Percentiles rank a stretch among this genome's conserved stretches.
Evolutionary conservation across 2,888 invertebrate genomes (phyloP).

Genomic region (Hoplodrina blanda): DNA sequence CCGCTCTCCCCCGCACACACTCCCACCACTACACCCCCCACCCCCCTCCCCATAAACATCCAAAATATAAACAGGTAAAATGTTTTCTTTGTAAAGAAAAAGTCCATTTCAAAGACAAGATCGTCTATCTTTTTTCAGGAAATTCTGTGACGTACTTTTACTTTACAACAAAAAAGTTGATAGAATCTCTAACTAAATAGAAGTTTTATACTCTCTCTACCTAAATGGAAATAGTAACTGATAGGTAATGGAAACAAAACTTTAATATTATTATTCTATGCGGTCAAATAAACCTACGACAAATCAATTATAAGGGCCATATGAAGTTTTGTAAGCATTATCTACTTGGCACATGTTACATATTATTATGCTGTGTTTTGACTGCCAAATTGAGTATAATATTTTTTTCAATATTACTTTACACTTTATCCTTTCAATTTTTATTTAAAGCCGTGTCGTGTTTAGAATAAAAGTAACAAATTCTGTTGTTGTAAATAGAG

Average conservation of each 20-base stretch:
- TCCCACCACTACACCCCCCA: constrained; percentile 62
- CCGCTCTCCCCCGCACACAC: constrained; percentile 64
- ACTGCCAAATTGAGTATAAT: not conserved
- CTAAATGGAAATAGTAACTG: constrained; percentile 22
- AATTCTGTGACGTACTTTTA: constrained; percentile 66
- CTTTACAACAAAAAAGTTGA: constrained; percentile 55
- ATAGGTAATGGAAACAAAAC: constrained; percentile 11
- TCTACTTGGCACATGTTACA: not conserved
- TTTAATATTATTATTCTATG: not conserved
- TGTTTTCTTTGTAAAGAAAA: constrained; percentile 83
- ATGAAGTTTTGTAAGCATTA: constrained; percentile 15
- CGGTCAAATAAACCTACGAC: constrained; percentile 2
- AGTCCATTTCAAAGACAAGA: constrained; percentile 82
- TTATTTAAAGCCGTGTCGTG: not conserved
- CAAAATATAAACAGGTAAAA: constrained; percentile 87
- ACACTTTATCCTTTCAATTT: not conserved
- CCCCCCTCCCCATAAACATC: constrained; percentile 75
- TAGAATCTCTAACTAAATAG: constrained; percentile 45
- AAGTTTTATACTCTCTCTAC: constrained; percentile 19
- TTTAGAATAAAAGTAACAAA: constrained; percentile 19
- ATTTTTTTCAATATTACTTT: not conserved
- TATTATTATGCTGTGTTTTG: not conserved
- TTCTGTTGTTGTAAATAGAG: constrained; percentile 15
- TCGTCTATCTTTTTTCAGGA: constrained; percentile 76
- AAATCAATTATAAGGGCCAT: constrained; percentile 20